A percentile compares a stretch with the other conserved stretches of the same genome.
Evolutionary conservation across 53 echinoderm and acorn worm genomes (phyloP).

Genomic region (Patiria pectinifera): DNA sequence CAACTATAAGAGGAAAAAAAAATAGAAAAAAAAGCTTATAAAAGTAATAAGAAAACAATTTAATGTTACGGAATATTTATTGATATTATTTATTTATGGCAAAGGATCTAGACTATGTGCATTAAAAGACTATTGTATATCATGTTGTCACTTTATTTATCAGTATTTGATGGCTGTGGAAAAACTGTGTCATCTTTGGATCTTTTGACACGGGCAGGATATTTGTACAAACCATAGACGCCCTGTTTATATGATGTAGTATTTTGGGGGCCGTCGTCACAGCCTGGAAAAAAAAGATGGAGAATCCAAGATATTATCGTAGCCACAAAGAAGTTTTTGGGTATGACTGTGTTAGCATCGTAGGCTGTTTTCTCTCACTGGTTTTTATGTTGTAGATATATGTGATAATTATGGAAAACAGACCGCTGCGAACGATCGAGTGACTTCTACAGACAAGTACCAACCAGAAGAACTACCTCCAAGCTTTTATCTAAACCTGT

Average conservation of each 20-base stretch:
- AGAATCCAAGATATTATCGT: conserved; percentile 3
- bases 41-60: conserved; percentile 33
- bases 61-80: conserved; percentile 64
- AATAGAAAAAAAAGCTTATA: conserved; percentile 41
- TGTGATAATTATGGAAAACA: conserved; percentile 1
- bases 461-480: conserved; percentile 27
- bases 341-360: conserved; percentile 49
- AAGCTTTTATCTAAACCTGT: background rate
- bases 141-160: conserved; percentile 56
- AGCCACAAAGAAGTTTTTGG: conserved; percentile 25
- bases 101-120: conserved; percentile 38
- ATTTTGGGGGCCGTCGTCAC: conserved; percentile 6
- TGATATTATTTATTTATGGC: conserved; percentile 62
- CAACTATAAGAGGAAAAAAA: background rate
- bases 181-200: conserved; percentile 18
- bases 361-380: conserved; percentile 29
- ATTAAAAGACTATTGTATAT: conserved; percentile 37
- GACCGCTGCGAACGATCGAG: background rate
- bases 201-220: conserved; percentile 16
- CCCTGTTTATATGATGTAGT: conserved; percentile 52
- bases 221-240: conserved; percentile 21
- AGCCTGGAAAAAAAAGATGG: background rate
- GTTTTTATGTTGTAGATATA: conserved; percentile 64
- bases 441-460: background rate
- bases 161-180: conserved; percentile 41